Base-by-base conservation (phyloP, 2,888 invertebrate genomes). In the Dynastes tityus region DNA sequence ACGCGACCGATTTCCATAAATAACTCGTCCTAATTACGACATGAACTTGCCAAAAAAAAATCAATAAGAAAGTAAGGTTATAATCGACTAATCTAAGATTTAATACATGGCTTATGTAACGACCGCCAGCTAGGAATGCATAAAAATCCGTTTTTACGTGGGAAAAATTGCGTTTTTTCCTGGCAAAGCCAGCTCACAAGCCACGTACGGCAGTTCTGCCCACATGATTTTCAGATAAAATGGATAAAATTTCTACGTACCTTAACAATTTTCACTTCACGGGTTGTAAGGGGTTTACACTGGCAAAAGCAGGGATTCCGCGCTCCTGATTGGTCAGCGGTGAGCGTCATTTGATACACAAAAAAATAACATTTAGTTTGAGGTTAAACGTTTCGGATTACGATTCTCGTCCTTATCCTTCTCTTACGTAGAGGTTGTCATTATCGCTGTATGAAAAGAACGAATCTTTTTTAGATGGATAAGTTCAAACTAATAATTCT, bases 161-260 rank as follows among this genome's bases (percentile, higher is more conserved):
- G 58, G 81, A 83, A 84, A 83, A 82, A 80, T 67, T 80, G 79
- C 75, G 80, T 82, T 82, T 82, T 84, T 86, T 85, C 83, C 78
- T 75, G 80, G 80, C 73, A 45, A 74, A 74, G 29, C 40, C 63
- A 13, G 58, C 73, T 78, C 61, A 75, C 76, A 84, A 83, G 84
- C 82, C 80, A 83, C 85, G 81, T 83, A 61, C 73, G 81, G 84
- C 82, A 85, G 83, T 84, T 83, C 86, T 84, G 84, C 86, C 86
- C 87, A 85, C 85, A 85, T 86, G 85, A 87, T 86, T 88, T 88
- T 88, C 88, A 86, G 85, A 87, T 88, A 88, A 89, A 89, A 89
- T 88, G 88, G 87, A 88, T 89, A 88, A 89, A 89, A 88, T 89
- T 74, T 88, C 87, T 88, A 89, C 89, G 86, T 89, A 89, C 89